Conservation (phyloP, 2,113 vertebrate genomes). For the Cyphomyrus discorhynchus region DNA sequence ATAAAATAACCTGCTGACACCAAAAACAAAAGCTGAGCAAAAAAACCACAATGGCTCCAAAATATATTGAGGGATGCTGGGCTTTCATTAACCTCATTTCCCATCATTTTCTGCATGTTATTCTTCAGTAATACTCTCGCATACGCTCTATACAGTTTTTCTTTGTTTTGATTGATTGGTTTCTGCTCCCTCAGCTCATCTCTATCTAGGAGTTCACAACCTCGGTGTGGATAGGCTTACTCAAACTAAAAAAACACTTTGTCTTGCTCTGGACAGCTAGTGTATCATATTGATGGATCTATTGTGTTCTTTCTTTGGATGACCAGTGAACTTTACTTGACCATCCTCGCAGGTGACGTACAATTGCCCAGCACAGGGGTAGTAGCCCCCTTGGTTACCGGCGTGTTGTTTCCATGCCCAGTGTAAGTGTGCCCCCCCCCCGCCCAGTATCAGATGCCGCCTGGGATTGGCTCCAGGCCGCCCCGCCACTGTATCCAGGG, state of each 20-base stretch:
- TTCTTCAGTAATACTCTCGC: background rate
- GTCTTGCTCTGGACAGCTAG: background rate
- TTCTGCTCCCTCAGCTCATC: background rate
- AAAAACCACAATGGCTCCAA: background rate
- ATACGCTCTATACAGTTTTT: background rate
- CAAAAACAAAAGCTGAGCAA: background rate
- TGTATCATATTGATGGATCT: conserved; percentile 10
- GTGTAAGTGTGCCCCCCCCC: background rate
- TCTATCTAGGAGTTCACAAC: background rate
- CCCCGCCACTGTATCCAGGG: background rate
- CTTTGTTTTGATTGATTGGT: background rate
- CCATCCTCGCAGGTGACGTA: background rate
- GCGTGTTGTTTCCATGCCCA: background rate
- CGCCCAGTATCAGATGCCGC: background rate
- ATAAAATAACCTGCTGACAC: background rate
- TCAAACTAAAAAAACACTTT: background rate
- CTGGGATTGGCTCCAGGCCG: background rate
- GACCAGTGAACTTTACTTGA: background rate
- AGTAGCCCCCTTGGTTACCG: background rate
- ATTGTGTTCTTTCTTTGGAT: background rate
- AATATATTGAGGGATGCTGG: background rate
- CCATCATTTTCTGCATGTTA: background rate
- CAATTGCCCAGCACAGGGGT: background rate
- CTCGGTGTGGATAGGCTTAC: background rate
- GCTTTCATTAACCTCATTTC: background rate